These are phyloP conservation scores for Anabacerthia variegaticeps DNA, from an alignment of 2,797 vertebrate genomes.

Conservation along the genomic window DNA sequence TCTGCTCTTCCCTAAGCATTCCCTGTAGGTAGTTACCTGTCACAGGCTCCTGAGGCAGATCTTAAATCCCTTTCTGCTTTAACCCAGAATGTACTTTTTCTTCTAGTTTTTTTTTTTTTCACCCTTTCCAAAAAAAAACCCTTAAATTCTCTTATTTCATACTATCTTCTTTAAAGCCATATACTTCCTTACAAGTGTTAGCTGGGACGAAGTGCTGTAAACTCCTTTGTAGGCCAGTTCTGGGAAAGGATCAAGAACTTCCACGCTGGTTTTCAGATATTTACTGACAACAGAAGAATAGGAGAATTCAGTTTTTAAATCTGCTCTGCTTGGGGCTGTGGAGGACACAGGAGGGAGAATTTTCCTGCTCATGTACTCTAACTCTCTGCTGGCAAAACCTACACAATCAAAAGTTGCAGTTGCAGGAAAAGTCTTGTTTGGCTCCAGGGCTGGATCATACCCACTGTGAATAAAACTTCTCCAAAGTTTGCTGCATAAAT, in stretches of 20 bases:
- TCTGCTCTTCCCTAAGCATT: not conserved
- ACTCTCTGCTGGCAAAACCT: not conserved
- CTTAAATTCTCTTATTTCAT: not conserved
- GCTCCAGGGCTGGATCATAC: constrained; percentile 8
- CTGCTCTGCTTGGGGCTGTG: not conserved
- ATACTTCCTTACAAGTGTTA: not conserved
- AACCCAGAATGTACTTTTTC: not conserved
- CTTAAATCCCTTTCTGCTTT: not conserved
- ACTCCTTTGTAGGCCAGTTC: not conserved
- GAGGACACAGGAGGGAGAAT: not conserved
- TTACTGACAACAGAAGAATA: not conserved
- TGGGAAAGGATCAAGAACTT: not conserved
- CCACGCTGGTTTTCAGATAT: not conserved
- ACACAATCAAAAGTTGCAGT: constrained; percentile 7
- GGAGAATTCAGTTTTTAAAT: not conserved
- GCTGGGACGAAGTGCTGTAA: not conserved
- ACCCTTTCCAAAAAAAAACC: not conserved
- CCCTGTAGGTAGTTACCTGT: not conserved
- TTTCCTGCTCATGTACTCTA: not conserved
- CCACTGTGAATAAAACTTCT: not conserved
- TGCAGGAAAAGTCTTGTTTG: not conserved
- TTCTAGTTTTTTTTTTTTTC: too few species aligned
- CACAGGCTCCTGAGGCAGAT: not conserved
- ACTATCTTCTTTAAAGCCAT: not conserved
- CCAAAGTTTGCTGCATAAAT: not conserved